These are phyloP conservation scores for Cerceris rybyensis DNA, from an alignment of 2,888 invertebrate genomes.

Conservation along the genomic window DNA sequence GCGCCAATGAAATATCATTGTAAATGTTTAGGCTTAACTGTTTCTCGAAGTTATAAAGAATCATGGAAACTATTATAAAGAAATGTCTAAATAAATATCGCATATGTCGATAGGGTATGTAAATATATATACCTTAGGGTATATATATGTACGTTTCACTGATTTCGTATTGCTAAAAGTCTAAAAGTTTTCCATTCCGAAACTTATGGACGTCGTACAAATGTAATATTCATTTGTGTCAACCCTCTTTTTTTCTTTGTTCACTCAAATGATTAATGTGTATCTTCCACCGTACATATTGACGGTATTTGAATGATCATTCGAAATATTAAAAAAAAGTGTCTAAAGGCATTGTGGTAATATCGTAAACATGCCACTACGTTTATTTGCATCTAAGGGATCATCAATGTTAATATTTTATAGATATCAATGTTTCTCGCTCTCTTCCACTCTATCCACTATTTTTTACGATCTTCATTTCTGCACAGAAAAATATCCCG, in stretches of 20 bases:
- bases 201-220: slow-evolving; percentile 43
- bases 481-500: too few species aligned
- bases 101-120: slow-evolving; percentile 30
- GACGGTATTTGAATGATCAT: too few species aligned
- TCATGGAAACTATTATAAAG: slow-evolving; percentile 53
- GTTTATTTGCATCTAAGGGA: too few species aligned
- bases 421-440: too few species aligned
- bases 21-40: slow-evolving; percentile 58
- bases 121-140: neutral
- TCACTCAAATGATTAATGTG: neutral
- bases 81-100: slow-evolving; percentile 48
- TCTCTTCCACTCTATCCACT: too few species aligned
- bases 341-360: too few species aligned
- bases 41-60: slow-evolving; percentile 56
- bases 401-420: too few species aligned
- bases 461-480: too few species aligned
- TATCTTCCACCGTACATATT: neutral
- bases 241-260: neutral
- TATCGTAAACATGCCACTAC: too few species aligned
- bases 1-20: slow-evolving; percentile 54
- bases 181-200: slow-evolving; percentile 44
- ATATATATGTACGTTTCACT: slow-evolving; percentile 18
- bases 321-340: too few species aligned
- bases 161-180: slow-evolving; percentile 41
- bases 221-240: slow-evolving; percentile 20